Conservation (phyloP, 1,140 invertebrate genomes). For the Penaeus chinensis region DNA sequence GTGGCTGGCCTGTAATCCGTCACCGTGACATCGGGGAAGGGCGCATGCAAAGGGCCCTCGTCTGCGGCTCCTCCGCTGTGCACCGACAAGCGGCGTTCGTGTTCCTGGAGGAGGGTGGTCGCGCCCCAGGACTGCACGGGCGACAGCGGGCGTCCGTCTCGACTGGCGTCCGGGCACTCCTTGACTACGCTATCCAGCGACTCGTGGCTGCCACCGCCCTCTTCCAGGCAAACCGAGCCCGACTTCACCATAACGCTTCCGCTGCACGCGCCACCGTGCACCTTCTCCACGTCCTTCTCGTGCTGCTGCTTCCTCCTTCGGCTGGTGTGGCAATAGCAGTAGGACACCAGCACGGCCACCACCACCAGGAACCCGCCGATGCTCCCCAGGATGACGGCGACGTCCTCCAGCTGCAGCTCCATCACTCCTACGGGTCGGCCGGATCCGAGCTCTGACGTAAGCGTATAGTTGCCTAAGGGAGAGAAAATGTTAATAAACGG, state of each 20-base stretch:
- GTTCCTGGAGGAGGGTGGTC: slow-evolving; percentile 73
- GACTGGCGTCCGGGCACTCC: slow-evolving; percentile 33
- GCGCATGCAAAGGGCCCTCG: slow-evolving; percentile 53
- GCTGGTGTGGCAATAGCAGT: slow-evolving; percentile 61
- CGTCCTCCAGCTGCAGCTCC: slow-evolving; percentile 57
- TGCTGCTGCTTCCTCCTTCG: slow-evolving; percentile 51
- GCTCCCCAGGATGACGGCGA: slow-evolving; percentile 59
- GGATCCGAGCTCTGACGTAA: slow-evolving; percentile 59
- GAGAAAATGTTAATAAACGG: neutral
- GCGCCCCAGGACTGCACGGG: slow-evolving; percentile 74
- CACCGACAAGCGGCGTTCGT: slow-evolving; percentile 70
- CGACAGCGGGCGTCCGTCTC: slow-evolving; percentile 69
- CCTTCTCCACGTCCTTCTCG: slow-evolving; percentile 59
- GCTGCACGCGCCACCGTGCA: slow-evolving; percentile 29
- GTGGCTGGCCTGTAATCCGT: slow-evolving; percentile 56
- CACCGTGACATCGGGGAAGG: slow-evolving; percentile 61
- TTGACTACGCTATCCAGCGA: slow-evolving; percentile 62
- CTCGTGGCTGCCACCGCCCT: slow-evolving; percentile 56
- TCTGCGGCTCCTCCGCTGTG: slow-evolving; percentile 52
- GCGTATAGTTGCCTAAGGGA: slow-evolving; percentile 58
- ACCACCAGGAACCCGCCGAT: slow-evolving; percentile 61
- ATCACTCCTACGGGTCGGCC: slow-evolving; percentile 54
- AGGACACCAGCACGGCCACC: slow-evolving; percentile 45
- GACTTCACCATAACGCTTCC: slow-evolving; percentile 61
- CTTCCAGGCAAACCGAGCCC: slow-evolving; percentile 37